These are phyloP conservation scores for Ethmia dodecea DNA, from an alignment of 2,888 invertebrate genomes.

Conservation along the genomic window DNA sequence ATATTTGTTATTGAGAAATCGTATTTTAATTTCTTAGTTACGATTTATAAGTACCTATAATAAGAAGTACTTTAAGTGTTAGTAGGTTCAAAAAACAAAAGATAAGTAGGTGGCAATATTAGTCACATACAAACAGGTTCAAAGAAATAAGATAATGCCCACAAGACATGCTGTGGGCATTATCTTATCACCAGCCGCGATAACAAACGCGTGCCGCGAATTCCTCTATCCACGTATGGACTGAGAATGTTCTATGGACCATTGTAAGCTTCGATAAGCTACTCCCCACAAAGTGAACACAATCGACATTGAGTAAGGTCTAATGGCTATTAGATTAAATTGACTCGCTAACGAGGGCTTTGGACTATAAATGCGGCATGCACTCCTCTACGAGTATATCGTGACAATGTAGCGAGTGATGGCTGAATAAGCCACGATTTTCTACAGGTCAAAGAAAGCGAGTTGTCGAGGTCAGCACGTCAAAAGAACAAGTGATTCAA, in stretches of 20 bases:
- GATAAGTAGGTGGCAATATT: conserved; percentile 1
- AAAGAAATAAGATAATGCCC: too few species aligned
- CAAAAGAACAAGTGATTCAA: conserved; percentile 38
- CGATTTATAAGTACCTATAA: too few species aligned
- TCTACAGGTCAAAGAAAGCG: conserved; percentile 61
- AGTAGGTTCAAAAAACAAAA: too few species aligned
- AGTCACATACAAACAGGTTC: conserved; percentile 4
- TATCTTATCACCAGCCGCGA: conserved; percentile 29
- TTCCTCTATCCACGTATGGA: conserved; percentile 23
- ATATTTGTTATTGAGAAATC: too few species aligned
- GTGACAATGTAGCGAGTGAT: conserved; percentile 34
- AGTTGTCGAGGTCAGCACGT: conserved; percentile 35
- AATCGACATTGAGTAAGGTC: conserved; percentile 13
- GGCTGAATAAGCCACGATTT: conserved; percentile 44
- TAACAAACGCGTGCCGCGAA: conserved; percentile 31
- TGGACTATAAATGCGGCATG: conserved; percentile 1
- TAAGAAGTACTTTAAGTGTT: too few species aligned
- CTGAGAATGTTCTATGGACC: conserved; percentile 10
- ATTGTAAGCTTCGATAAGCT: conserved; percentile 4
- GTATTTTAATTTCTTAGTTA: too few species aligned
- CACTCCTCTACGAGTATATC: conserved; percentile 15
- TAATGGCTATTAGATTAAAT: conserved; percentile 9
- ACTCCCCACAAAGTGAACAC: conserved; percentile 2
- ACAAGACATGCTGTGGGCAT: conserved; percentile 18
- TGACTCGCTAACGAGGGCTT: not conserved